Evolutionary conservation across 2,797 vertebrate species (phyloP).

Genomic region (Chrysocyon brachyurus): DNA sequence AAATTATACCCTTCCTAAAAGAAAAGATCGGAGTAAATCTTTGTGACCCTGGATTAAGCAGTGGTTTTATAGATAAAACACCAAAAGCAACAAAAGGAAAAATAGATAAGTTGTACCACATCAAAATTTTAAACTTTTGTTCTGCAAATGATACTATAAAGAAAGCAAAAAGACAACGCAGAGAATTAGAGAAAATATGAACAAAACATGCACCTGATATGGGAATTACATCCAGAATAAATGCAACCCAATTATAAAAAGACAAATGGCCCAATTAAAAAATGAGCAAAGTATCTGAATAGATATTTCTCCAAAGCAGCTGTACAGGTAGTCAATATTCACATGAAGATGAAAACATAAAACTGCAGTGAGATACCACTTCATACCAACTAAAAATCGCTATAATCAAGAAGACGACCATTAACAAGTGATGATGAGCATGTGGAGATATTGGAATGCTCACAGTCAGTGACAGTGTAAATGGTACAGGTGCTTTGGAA

Average conservation of each 20-base stretch:
- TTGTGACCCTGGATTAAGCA: neutral
- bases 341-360: neutral
- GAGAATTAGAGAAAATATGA: neutral
- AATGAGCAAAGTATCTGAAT: neutral
- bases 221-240: neutral
- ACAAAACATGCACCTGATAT: neutral
- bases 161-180: neutral
- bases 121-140: slow-evolving; percentile 7
- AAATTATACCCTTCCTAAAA: neutral
- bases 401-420: neutral
- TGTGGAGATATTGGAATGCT: neutral
- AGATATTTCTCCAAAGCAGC: neutral
- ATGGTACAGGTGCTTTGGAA: neutral
- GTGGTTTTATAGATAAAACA: neutral
- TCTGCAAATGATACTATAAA: neutral
- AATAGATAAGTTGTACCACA: neutral
- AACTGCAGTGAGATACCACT: neutral
- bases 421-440: neutral
- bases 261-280: neutral
- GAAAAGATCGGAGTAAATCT: neutral
- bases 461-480: neutral
- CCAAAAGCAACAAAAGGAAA: neutral
- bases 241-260: neutral
- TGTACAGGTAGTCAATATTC: neutral
- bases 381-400: neutral